Evolutionary conservation across 2,888 invertebrate species (phyloP).

Genomic region (Sesamia inferens): DNA sequence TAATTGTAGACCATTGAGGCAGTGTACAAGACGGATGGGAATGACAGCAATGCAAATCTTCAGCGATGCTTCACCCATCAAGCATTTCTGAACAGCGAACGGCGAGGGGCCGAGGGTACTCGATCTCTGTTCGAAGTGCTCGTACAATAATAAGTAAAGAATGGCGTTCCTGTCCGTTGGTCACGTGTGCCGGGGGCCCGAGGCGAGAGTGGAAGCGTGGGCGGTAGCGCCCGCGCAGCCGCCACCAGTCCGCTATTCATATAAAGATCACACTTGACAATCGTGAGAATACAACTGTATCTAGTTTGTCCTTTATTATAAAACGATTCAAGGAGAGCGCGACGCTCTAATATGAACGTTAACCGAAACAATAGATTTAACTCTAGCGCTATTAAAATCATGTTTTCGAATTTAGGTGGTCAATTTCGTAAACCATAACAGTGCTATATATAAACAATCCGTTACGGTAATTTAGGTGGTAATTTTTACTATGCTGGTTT

Average conservation of each 20-base stretch:
- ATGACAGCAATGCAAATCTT: constrained; percentile 82
- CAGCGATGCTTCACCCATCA: constrained; percentile 73
- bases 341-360: constrained; percentile 34
- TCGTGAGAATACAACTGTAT: constrained; percentile 79
- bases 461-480: constrained; percentile 9
- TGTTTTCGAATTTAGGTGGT: constrained; percentile 19
- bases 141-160: constrained; percentile 74
- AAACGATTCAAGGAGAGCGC: constrained; percentile 51
- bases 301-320: constrained; percentile 70
- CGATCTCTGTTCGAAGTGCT: constrained; percentile 72
- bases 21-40: constrained; percentile 75
- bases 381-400: constrained; percentile 28
- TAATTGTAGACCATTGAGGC: constrained; percentile 76
- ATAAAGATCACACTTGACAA: constrained; percentile 72
- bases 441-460: constrained; percentile 13
- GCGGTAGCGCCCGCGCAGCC: constrained; percentile 67
- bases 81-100: constrained; percentile 71
- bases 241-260: constrained; percentile 60
- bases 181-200: constrained; percentile 83
- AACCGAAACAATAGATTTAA: constrained; percentile 35
- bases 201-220: constrained; percentile 87
- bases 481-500: constrained; percentile 1
- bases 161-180: constrained; percentile 78
- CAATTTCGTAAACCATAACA: constrained; percentile 21
- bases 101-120: constrained; percentile 72